Percentiles rank a stretch among this genome's conserved stretches.
These are phyloP conservation scores for Lanius ludovicianus DNA, from an alignment of 2,113 vertebrate genomes.

Conservation along the genomic window DNA sequence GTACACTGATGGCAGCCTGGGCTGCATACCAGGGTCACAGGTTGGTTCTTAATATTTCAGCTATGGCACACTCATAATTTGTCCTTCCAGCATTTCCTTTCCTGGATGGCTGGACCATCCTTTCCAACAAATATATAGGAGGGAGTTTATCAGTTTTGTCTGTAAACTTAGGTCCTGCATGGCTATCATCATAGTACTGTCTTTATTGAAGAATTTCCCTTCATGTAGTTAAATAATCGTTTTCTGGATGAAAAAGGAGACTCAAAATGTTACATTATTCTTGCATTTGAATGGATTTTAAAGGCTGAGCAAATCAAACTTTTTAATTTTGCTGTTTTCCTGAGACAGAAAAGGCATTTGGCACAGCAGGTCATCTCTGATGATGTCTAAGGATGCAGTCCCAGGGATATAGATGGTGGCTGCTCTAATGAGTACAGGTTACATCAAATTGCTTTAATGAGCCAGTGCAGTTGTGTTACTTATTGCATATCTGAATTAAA, in stretches of 20 bases:
- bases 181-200: not conserved
- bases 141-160: not conserved
- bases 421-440: conserved; percentile 8
- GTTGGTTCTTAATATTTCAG: not conserved
- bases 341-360: not conserved
- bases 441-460: conserved; percentile 40
- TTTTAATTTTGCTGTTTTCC: not conserved
- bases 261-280: not conserved
- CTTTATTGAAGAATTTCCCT: not conserved
- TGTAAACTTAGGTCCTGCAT: not conserved
- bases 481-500: conserved; percentile 32
- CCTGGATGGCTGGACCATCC: not conserved
- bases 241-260: not conserved
- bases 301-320: not conserved
- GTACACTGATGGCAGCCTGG: not conserved
- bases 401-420: not conserved
- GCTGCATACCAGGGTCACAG: not conserved
- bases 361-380: conserved; percentile 14
- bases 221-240: not conserved
- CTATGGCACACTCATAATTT: not conserved
- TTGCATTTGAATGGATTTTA: not conserved
- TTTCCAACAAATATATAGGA: not conserved
- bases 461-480: not conserved
- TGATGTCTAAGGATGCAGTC: not conserved
- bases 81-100: not conserved